Base-by-base conservation (phyloP, 1,140 invertebrate genomes). In the Calliopsis andreniformis region DNA sequence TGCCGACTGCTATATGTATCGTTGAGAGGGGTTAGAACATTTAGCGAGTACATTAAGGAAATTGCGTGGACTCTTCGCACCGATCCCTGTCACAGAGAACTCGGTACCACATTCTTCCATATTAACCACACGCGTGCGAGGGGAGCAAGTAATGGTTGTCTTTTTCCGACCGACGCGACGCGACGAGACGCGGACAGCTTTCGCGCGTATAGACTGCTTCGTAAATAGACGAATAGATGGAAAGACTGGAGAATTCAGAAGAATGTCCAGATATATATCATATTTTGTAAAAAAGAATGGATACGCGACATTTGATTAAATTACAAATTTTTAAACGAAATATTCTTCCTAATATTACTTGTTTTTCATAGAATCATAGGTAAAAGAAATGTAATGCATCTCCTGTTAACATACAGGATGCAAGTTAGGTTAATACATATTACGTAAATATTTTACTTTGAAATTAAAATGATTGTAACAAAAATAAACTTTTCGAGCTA, bases 31-130 rank as follows among this genome's bases (percentile, higher is more conserved):
- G 78, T 79, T 72, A 82, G 83, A 87, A 83, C 87, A 84, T 90
- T 91, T 89, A 89, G 87, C 85, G 73, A 91, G 90, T 92, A 88
- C 90, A 92, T 92, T 92, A 92, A 90, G 87, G 83, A 91, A 91
- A 92, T 92, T 92, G 90, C 87, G 85, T 87, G 83, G 82, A 85
- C 81, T 88, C 84, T 83, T 80, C 80, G 77, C 82, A 82, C 81
- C 70, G 71, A 76, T 68, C 78, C 73, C 82, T 81, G 69, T 56
- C 71, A 58, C 61, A 73, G 63, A 25, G 56, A n/a, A n/a, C 56
- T 30, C 43, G 55, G 49, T 47, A 63, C 47, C 73, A 55, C 73
- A 72, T 78, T 79, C 58, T 76, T 70, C 61, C 79, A 61, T 81
- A 81, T 81, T 67, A 77, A 82, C 72, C 72, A 42, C 79, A 77